Base-by-base conservation (phyloP, 2,888 invertebrate species). In the Schrankia costaestrigalis region DNA sequence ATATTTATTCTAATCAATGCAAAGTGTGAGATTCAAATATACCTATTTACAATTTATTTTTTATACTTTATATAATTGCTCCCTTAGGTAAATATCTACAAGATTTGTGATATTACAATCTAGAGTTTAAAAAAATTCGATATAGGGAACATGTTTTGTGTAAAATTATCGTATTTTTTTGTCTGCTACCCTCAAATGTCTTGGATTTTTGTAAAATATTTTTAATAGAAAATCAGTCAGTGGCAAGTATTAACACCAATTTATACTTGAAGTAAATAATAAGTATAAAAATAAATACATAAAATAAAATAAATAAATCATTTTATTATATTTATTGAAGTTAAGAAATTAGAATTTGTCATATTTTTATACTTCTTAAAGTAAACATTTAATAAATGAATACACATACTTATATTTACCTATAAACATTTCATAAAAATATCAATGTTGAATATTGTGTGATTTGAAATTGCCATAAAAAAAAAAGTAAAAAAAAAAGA, bases 61-160 rank as follows among this genome's bases (percentile, higher is more conserved):
- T 49, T 33, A 43, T 14, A 7, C 62, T 68, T 71, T 65, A 69
- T 70, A 70, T 77, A 81, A 77, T 86, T 85, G 85, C 74, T 85
- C 86, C 86, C 85, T 83, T 83, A 84, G 70, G 66, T 81, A 71
- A 74, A 68, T 76, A 76, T 77, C 79, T 83, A 81, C 80, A 77
- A 56, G 62, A 57, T 38, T 42, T 56, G 69, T 73, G 69, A 66
- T 59, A 53, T 56, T 62, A 65, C 41, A 47, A 41, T 49, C 60
- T 69, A 69, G 23, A 43, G 46, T 51, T 45, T 30, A 44, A 46
- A 55, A 52, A 43, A 45, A 41, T 41, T 51, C 51, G 38, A 31
- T 45, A 44, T 35, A 34, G 57, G 54, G 48, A 56, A 55, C 48
- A 35, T 41, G 41, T 27, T 26, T 48, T 31, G 56, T 56, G 54